Percentiles rank a stretch among this genome's conserved stretches.
phyloP scores from a whole-genome alignment of 1,140 invertebrate species.

The Tetragonula clypearis region DNA sequence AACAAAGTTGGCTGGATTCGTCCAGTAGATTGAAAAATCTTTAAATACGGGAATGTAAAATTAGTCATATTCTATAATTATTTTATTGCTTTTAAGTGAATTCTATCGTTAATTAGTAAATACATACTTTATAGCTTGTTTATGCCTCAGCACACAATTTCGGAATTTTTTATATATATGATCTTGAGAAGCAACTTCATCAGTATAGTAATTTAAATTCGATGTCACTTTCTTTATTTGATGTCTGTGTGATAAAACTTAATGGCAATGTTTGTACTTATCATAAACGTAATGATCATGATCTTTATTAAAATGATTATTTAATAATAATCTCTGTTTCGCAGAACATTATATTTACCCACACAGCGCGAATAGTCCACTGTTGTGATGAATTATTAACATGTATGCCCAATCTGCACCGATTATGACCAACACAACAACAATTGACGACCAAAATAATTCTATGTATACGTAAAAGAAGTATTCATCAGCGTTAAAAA shows the following conservation, averaged over 20 bases:
- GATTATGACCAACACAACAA: not conserved
- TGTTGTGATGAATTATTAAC: not conserved
- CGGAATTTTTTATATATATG: not conserved
- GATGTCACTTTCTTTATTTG: not conserved
- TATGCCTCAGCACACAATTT: not conserved
- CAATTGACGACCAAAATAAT: not conserved
- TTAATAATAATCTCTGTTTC: accelerated
- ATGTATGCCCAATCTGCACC: not conserved
- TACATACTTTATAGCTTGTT: not conserved
- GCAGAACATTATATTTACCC: not conserved
- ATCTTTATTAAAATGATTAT: accelerated
- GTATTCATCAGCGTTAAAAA: not conserved
- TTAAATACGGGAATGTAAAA: not conserved
- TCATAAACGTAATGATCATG: accelerated
- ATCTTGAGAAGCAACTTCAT: accelerated
- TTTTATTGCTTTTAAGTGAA: not conserved
- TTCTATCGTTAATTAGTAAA: too few relatives aligned
- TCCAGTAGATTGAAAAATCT: not conserved
- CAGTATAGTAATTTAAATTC: accelerated
- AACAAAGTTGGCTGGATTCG: not conserved
- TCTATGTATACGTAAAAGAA: not conserved
- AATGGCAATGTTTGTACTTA: accelerated
- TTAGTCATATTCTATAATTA: not conserved
- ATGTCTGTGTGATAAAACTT: not conserved
- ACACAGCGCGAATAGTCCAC: not conserved